Conservation (phyloP, 2,797 vertebrate genomes). For the Sebastes kiyomatsui region DNA sequence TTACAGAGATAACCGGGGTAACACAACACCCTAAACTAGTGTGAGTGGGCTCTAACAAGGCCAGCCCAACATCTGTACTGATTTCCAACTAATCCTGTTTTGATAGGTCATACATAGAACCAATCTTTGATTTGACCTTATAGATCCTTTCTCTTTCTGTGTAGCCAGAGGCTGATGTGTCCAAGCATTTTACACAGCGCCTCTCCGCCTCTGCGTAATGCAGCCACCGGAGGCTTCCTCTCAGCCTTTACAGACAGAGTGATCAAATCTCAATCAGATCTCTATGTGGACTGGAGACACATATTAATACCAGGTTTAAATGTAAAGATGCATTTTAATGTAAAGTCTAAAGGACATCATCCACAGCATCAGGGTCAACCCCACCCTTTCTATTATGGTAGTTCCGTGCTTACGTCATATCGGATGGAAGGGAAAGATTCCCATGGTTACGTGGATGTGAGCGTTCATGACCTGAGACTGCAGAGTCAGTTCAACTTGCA, state of each 20-base stretch:
- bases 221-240: too few species aligned
- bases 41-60: background rate
- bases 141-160: background rate
- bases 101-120: background rate
- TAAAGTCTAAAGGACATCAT: too few species aligned
- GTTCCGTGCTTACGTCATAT: background rate
- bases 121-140: background rate
- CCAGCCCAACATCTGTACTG: background rate
- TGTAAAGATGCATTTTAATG: too few species aligned
- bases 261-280: too few species aligned
- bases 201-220: too few species aligned
- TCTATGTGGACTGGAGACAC: too few species aligned
- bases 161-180: background rate
- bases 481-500: background rate
- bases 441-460: background rate
- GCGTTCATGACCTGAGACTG: background rate
- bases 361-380: background rate
- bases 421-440: background rate
- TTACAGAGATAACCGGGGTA: background rate
- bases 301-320: too few species aligned
- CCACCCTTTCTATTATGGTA: too few species aligned
- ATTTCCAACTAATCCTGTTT: background rate
- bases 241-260: too few species aligned
- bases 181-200: too few species aligned
- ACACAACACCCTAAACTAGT: background rate